Base-by-base conservation (phyloP, 2,888 invertebrate genomes). In the Acanthoscelides obtectus region DNA sequence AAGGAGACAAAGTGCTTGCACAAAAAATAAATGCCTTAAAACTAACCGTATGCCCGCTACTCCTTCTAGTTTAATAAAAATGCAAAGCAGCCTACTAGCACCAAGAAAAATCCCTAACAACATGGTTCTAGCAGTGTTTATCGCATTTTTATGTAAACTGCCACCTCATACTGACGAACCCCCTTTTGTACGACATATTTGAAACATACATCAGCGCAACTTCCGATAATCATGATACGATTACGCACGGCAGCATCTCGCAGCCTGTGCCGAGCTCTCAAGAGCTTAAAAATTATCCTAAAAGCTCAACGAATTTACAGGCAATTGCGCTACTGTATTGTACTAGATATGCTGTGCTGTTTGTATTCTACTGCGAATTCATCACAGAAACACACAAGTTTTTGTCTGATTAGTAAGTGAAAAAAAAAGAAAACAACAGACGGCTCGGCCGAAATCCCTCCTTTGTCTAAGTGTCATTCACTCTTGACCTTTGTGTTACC, bases 401-500 rank as follows among this genome's bases (percentile, higher is more conserved):
- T 45, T 45, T n/a, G n/a, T n/a, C n/a, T 45, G 45, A 45, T 45
- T 45, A 45, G 66, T 66, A 66, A 66, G 22, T 21, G 20, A 20
- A 22, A 66, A 66, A 77, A 77, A 80, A 80, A 63, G 19, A 63
- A 66, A 20, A 80, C 83, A 66, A 68, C 19, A 68, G 85, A 85
- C 85, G 85, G 86, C 86, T 86, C 85, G 85, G 85, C 85, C 84
- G 84, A 84, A 80, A 83, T 81, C 84, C 89, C 90, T 91, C 90
- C 90, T 89, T 90, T 92, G 92, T 92, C 92, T 92, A 90, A 92
- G 92, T 93, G 92, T 90, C 92, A 92, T 91, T 84, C 80, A 72
- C 80, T 76, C 73, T 72, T 80, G 75, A 84, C 85, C 85, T 84
- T 79, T 85, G 85, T 85, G 79, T 79, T 80, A 83, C 84, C 84